These are phyloP conservation scores for Anser brachyrhynchus DNA, from an alignment of 2,113 vertebrate species.

Conservation along the genomic window DNA sequence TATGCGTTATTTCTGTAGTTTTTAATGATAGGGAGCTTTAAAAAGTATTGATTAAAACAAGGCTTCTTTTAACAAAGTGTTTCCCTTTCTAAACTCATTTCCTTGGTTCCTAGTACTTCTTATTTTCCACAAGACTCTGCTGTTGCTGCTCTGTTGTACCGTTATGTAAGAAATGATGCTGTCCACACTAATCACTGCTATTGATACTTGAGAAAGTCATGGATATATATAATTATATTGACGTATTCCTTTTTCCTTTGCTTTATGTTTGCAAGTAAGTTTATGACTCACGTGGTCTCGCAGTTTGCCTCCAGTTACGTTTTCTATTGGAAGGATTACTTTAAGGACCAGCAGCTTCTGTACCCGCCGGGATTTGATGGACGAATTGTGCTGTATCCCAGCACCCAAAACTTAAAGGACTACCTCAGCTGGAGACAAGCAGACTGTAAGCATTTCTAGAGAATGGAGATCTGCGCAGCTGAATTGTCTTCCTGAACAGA, in stretches of 20 bases:
- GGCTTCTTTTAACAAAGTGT: background rate
- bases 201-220: background rate
- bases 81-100: background rate
- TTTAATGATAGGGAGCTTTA: background rate
- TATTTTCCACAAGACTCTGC: background rate
- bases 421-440: conserved; percentile 98
- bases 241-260: background rate
- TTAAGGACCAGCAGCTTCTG: conserved; percentile 88
- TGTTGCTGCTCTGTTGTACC: background rate
- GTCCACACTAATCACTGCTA: background rate
- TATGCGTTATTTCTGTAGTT: background rate
- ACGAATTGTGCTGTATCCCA: conserved; percentile 93
- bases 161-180: background rate
- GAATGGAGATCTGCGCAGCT: background rate
- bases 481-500: background rate
- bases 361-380: conserved; percentile 96
- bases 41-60: background rate
- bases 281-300: conserved; percentile 96
- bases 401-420: conserved; percentile 90
- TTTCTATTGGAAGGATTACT: conserved; percentile 95
- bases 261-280: conserved; percentile 85
- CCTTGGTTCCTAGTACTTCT: background rate
- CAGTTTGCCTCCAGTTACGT: conserved; percentile 98
- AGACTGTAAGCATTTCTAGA: conserved; percentile 87
- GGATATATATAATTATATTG: background rate